Evolutionary conservation across 2,797 vertebrate genomes (phyloP), one percentile per base, ranked within the genome.

Genomic region (Fistularia commersonii): DNA sequence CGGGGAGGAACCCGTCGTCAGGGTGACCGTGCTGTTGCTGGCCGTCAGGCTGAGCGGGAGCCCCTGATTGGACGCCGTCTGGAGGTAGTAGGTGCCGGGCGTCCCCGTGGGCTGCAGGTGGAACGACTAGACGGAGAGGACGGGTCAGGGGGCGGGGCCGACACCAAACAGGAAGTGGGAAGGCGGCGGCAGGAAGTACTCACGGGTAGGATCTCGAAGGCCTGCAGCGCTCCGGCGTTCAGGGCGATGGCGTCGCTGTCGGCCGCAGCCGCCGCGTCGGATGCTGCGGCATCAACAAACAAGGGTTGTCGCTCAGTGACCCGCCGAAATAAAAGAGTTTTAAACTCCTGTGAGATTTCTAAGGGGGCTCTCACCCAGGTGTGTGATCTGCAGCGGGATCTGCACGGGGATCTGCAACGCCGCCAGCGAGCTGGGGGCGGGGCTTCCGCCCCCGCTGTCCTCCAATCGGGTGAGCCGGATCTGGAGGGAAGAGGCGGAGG

Each of bases 321-420:
- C 7, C 6, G 41, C 12, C 12, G 5, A 6, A 13, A 8, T 13
- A 13, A 13, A 2, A 6, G 14, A 3, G 8, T 41, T 41, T 6
- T 41, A 5, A 11, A 41, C 39, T 12, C 13, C 41, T 13, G 41
- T 4, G n/a, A 13, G 3, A 42, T 8, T 8, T 8, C 11, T 7
- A 7, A 3, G 5, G 6, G 56, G 64, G 23, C 23, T 82, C 94
- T 95, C 88, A 99, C 97, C 91, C 69, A 98, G 91, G 31, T 98
- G 97, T 1, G 97, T 95, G 80, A 99, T 96, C 88, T 99, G 97
- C 80, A 99, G 92, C 0, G 97, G 97, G 79, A 99, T 99, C 90
- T 99, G 97, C 32, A 99, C 92, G 0, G 97, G 96, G 46, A 98
- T 98, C 90, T 99, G 96, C 77, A 99, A 72, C 15, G 96, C 91